Evolutionary conservation across 1,140 invertebrate species (phyloP), one percentile per base, ranked within the genome.

Genomic region (Camponotus pennsylvanicus): DNA sequence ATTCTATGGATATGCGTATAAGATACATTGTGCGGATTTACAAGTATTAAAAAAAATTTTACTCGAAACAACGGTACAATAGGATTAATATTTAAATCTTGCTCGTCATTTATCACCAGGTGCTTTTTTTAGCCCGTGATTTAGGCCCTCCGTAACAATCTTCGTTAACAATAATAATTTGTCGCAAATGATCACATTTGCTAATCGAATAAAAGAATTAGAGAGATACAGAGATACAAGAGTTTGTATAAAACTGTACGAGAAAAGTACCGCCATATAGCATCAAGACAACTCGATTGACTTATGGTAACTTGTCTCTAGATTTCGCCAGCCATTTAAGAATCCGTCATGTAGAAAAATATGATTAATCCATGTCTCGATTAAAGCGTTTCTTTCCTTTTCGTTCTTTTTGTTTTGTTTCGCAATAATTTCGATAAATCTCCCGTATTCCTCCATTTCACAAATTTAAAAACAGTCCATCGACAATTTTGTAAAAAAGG

Each of bases 1-100:
- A 91, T 76, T 86, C 91, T 93, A 93, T 88, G 61, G 92, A 93
- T 93, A 93, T 93, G 92, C 92, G 86, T 93, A 27, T 27, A 90
- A 86, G 73, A 91, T 90, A 90, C 64, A 71, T 90, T 90, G 88
- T 90, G 82, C 83, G 88, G 71, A 86, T 90, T 91, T 77, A 88
- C 78, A 89, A 76, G 55, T 90, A 82, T 73, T 88, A 79, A 82
- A 66, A 86, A 66, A 76, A 87, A 86, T 70, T 80, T 86, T n/a
- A 66, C 69, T 71, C 32, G 15, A 80, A 82, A 80, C 15, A 85
- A 85, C 42, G 55, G 21, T 66, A 78, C 63, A 86, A 21, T 42
- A 86, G 57, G 32, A 18, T 21, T 83, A 75, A 49, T 82, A 82
- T 83, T 27, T 83, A 73, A 59, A 59, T 34, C 21, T 82, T 34